phyloP scores from a whole-genome alignment of 2,113 vertebrate genomes.

The Setophaga kirtlandii region DNA sequence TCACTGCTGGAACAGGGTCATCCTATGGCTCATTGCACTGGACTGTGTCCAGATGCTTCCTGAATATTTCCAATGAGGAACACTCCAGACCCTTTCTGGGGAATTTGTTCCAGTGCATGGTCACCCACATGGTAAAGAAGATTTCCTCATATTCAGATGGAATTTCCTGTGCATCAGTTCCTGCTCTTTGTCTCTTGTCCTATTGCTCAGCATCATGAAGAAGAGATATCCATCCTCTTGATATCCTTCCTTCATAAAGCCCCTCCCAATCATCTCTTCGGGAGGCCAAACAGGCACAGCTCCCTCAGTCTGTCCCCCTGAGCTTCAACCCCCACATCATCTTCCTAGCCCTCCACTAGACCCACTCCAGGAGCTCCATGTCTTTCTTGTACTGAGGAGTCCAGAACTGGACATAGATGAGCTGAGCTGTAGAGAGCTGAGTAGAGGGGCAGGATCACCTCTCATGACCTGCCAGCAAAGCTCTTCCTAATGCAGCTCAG shows the following conservation, averaged over 20 bases:
- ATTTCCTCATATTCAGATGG: background rate
- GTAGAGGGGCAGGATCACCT: background rate
- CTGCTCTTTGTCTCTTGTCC: too few relatives aligned
- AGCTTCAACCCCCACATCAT: background rate
- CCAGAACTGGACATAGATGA: background rate
- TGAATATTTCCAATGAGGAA: background rate
- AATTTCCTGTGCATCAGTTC: background rate
- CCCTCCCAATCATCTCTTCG: fast-evolving
- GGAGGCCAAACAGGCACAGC: background rate
- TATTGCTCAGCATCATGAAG: background rate
- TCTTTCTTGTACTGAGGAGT: background rate
- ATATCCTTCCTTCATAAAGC: background rate
- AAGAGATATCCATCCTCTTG: background rate
- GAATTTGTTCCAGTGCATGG: background rate
- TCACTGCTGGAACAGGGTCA: background rate
- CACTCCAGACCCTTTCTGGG: background rate
- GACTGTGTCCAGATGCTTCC: background rate
- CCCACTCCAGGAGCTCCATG: background rate
- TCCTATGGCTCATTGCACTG: background rate
- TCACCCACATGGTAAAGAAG: background rate
- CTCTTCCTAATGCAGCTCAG: background rate
- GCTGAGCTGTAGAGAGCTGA: background rate
- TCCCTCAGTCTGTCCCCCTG: background rate
- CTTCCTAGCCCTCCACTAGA: background rate
- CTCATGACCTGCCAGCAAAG: background rate